Evolutionary conservation across 2,113 vertebrate species (phyloP).

Genomic region (Archilochus colubris): DNA sequence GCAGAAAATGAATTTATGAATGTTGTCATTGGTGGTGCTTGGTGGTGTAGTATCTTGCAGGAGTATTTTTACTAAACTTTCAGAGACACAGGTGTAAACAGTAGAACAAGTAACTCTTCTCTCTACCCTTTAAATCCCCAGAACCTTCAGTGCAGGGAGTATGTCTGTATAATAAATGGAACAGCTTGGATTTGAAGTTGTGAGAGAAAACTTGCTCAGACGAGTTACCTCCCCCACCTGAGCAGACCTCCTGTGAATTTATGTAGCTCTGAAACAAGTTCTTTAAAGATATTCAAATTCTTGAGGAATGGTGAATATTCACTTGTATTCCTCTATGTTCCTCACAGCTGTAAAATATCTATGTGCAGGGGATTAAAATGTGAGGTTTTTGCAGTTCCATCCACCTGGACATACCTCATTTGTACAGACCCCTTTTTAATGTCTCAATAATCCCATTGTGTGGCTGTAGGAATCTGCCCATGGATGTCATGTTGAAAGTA

Average conservation of each 20-base stretch:
- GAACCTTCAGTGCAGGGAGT: neutral
- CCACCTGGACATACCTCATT: neutral
- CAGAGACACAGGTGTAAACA: neutral
- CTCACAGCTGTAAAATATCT: neutral
- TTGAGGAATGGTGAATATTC: neutral
- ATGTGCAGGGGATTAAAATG: neutral
- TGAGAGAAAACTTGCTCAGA: conserved; percentile 24
- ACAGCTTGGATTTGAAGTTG: neutral
- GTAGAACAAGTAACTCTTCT: neutral
- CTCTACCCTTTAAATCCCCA: neutral
- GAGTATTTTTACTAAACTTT: neutral
- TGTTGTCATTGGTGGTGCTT: neutral
- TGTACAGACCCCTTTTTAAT: neutral
- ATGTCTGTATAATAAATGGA: neutral
- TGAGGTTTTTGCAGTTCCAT: neutral
- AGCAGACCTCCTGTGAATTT: conserved; percentile 1
- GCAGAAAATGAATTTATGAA: neutral
- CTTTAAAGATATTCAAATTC: neutral
- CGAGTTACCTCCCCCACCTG: neutral
- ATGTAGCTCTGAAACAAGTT: neutral
- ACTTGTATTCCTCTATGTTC: neutral
- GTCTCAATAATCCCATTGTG: neutral
- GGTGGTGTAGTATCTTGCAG: neutral
- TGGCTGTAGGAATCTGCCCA: neutral
- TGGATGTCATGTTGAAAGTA: neutral